These are phyloP conservation scores for Ochropleura plecta DNA, from an alignment of 2,888 invertebrate genomes.

Conservation along the genomic window DNA sequence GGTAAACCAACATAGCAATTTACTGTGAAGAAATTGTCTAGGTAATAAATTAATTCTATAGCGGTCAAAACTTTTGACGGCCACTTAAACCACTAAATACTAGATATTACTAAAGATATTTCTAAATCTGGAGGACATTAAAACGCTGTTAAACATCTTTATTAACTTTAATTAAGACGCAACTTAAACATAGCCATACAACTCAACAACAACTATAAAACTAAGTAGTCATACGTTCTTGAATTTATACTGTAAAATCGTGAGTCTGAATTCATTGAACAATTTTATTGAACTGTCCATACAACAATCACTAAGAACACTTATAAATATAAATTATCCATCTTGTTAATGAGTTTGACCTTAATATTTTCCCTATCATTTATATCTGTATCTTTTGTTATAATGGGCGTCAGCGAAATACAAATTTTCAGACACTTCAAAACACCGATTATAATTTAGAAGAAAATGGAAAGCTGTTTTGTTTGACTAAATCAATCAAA, in stretches of 20 bases:
- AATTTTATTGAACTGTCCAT: conserved; percentile 35
- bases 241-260: conserved; percentile 36
- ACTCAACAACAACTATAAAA: conserved; percentile 53
- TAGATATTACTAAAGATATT: conserved; percentile 17
- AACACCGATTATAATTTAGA: conserved; percentile 65
- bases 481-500: conserved; percentile 81
- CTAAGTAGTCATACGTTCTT: conserved; percentile 30
- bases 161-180: conserved; percentile 39
- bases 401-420: conserved; percentile 46
- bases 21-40: conserved; percentile 18
- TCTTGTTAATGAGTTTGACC: conserved; percentile 52
- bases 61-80: conserved; percentile 24
- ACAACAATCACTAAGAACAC: conserved; percentile 21
- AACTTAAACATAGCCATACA: conserved; percentile 43
- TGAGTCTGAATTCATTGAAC: conserved; percentile 52
- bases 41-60: conserved; percentile 10
- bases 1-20: conserved; percentile 8
- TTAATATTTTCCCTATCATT: conserved; percentile 39
- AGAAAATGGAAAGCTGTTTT: conserved; percentile 68
- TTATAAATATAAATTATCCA: conserved; percentile 34
- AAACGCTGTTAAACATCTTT: conserved; percentile 41
- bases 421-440: conserved; percentile 55
- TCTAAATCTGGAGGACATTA: conserved; percentile 38
- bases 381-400: conserved; percentile 30
- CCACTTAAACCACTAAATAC: conserved; percentile 25